Percentiles rank a stretch among this genome's conserved stretches.
Evolutionary conservation across 2,797 vertebrate species (phyloP).

Genomic region (Premnoplex brunnescens): DNA sequence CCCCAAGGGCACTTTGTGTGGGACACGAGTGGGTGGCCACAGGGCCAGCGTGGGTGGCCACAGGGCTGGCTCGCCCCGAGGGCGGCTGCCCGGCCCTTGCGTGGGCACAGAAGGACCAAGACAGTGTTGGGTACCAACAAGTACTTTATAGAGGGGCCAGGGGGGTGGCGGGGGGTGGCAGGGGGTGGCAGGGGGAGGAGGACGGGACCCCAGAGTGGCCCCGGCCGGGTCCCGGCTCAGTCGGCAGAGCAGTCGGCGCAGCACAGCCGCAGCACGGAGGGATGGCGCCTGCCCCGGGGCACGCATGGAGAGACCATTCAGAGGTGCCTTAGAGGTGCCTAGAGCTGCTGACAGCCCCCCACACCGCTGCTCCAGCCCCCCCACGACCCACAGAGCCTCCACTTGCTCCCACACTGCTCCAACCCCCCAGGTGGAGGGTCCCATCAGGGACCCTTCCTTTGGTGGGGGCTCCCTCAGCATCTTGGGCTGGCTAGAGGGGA

Average conservation of each 20-base stretch:
- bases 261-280: constrained; percentile 44
- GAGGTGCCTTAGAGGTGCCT: neutral
- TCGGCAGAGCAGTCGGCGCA: constrained; percentile 36
- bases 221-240: neutral
- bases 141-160: neutral
- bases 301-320: constrained; percentile 24
- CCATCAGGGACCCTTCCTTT: neutral
- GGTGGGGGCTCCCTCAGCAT: neutral
- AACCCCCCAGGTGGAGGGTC: fast-evolving
- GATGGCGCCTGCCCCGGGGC: neutral
- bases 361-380: neutral
- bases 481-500: neutral
- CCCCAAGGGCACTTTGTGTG: neutral
- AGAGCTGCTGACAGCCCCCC: neutral
- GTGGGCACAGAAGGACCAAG: constrained; percentile 35
- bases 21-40: neutral
- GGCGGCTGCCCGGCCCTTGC: neutral
- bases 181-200: neutral
- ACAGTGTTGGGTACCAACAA: constrained; percentile 39
- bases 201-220: neutral
- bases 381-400: neutral
- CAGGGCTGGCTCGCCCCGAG: fast-evolving
- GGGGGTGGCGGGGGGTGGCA: neutral
- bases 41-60: neutral
- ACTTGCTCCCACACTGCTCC: fast-evolving